Percentiles rank a stretch among this genome's conserved stretches.
Conservation (phyloP, 2,113 vertebrate species). For the Lathamus discolor region DNA sequence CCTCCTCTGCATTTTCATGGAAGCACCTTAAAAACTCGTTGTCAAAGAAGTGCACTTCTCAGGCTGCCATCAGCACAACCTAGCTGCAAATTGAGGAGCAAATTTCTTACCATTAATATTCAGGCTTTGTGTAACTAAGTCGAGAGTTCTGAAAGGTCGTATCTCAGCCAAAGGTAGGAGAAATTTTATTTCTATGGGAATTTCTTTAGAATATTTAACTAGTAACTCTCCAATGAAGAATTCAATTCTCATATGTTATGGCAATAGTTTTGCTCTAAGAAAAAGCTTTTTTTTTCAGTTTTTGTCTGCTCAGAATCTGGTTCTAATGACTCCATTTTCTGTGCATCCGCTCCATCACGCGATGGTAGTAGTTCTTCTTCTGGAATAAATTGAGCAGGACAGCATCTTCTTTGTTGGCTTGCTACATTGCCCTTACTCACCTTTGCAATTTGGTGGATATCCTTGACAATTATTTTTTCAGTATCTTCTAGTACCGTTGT, state of each 20-base stretch:
- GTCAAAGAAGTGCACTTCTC: background rate
- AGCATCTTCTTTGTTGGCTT: background rate
- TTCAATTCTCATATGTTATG: background rate
- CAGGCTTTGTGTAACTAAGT: background rate
- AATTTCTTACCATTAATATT: background rate
- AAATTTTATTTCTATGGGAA: background rate
- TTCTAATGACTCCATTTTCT: background rate
- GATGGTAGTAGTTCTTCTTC: background rate
- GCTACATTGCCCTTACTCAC: conserved; percentile 3
- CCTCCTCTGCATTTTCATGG: background rate
- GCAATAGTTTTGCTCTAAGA: background rate
- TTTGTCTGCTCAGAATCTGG: background rate
- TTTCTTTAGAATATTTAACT: background rate
- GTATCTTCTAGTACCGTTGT: conserved; percentile 63
- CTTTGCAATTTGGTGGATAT: conserved; percentile 54
- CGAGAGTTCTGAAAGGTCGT: background rate
- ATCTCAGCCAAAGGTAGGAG: background rate
- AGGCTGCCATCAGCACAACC: background rate
- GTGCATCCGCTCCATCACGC: background rate
- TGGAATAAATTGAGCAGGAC: background rate
- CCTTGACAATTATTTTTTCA: conserved; percentile 64
- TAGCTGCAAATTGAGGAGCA: background rate
- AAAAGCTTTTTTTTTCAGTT: background rate
- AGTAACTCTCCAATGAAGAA: background rate
- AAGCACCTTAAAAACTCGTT: background rate